Evolutionary conservation across 2,113 vertebrate genomes (phyloP).

Genomic region (Miniopterus natalensis): DNA sequence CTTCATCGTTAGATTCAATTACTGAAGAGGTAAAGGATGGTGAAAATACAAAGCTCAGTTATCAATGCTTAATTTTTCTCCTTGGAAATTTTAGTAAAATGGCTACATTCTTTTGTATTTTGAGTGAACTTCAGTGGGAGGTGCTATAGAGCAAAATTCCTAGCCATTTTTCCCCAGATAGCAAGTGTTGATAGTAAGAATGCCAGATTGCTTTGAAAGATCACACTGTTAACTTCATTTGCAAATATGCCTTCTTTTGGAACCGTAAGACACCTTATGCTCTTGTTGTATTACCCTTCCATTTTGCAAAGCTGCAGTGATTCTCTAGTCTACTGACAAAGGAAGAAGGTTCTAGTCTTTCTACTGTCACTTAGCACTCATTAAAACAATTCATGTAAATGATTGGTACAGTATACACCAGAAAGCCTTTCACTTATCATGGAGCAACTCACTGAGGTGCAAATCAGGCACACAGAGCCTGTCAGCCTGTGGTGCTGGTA

Average conservation of each 20-base stretch:
- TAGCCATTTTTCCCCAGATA: neutral
- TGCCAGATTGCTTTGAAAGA: neutral
- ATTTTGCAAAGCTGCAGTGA: constrained; percentile 48
- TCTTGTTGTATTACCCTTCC: neutral
- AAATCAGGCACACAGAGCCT: constrained; percentile 30
- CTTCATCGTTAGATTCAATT: constrained; percentile 99
- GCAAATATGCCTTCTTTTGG: constrained; percentile 39
- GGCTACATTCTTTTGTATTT: constrained; percentile 33
- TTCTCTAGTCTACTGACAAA: neutral
- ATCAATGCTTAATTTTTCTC: neutral
- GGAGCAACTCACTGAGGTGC: constrained; percentile 50
- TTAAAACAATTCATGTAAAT: constrained; percentile 58
- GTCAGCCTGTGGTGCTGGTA: constrained; percentile 35
- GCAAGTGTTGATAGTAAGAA: constrained; percentile 20
- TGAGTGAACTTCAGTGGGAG: constrained; percentile 19
- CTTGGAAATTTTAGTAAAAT: constrained; percentile 50
- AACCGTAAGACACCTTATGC: neutral
- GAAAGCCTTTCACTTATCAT: constrained; percentile 23
- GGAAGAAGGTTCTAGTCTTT: neutral
- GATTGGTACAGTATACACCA: neutral
- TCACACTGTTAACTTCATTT: neutral
- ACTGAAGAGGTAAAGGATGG: constrained; percentile 95
- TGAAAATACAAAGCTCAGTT: constrained; percentile 26
- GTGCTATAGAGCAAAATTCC: neutral
- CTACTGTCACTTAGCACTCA: constrained; percentile 17